Percentiles rank a stretch among this genome's conserved stretches.
Conservation (phyloP, 2,113 vertebrate species). For the Microcebus tavaratra region DNA sequence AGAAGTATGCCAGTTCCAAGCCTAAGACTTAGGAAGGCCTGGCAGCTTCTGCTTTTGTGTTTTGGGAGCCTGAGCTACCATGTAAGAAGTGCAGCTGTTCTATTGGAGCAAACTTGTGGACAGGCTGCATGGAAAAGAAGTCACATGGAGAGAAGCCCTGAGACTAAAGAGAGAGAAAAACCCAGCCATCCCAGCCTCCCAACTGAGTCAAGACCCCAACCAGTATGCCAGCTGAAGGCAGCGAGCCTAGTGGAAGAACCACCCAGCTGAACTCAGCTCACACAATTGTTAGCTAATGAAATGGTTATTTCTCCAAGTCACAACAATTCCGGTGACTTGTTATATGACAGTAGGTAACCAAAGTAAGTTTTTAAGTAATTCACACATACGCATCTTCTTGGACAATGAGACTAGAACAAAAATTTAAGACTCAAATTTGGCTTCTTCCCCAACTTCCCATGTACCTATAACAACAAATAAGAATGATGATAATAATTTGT, state of each 20-base stretch:
- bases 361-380: slow-evolving; percentile 16
- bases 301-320: neutral
- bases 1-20: neutral
- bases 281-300: neutral
- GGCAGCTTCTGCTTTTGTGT: neutral
- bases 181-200: neutral
- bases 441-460: neutral
- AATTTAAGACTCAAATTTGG: neutral
- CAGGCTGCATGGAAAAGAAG: neutral
- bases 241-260: neutral
- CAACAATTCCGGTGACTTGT: neutral
- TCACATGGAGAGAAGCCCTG: neutral
- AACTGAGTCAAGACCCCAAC: neutral
- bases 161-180: neutral
- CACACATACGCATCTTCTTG: neutral
- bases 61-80: neutral
- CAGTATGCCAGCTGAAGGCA: neutral
- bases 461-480: neutral
- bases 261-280: neutral
- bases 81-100: neutral
- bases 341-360: neutral
- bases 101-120: neutral
- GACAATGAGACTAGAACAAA: slow-evolving; percentile 7
- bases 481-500: neutral
- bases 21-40: neutral